Base-by-base conservation (phyloP, 92 coral and sea anemone genomes). In the Porites cylindrica region DNA sequence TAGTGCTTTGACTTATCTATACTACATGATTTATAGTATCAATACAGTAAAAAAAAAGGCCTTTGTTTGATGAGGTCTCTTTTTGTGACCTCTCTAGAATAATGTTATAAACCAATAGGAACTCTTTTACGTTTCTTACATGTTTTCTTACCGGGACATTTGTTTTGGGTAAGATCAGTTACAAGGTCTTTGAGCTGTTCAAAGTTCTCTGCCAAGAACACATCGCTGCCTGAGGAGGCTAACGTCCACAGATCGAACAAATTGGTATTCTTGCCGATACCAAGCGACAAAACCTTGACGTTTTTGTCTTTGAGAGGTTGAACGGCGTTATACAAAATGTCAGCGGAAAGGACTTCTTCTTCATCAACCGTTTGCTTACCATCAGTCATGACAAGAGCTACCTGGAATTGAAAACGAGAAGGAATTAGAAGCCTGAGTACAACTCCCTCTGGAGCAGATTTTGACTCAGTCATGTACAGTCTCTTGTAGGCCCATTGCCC, bases 331-430 rank as follows among this genome's bases (percentile, higher is more conserved):
- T 11, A 7, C 16, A 83, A 78, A 13, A 83, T 50, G 72, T 83
- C 87, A 11, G 80, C 59, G 13, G 71, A 17, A 14, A 83, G 80
- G 12, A 1, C 24, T 18, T 16, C 52, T 0, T 16, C 52, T 0
- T 83, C 69, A 0, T 7, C 10, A 18, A 73, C 52, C 7, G 87
- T 83, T 32, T 83, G 87, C 47, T 47, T 61, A 19, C 87, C 87
- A 59, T 83, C 87, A 10, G 87, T 83, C 73, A 83, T 72, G 2
- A 83, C 87, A 1, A 83, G 71, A 62, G 72, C 87, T 13, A 83
- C 53, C 87, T 83, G 52, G 18, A 56, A 38, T 38, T 38, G 47
- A 38, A 38, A 38, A 38, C 50, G 6, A 12, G 9, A 24, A 54
- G 29, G 16, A 16, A 67, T 11, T n/a, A 8, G 7, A 11, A 11